These are phyloP conservation scores for Linyphia triangularis DNA, from an alignment of 2,888 invertebrate species.

Conservation along the genomic window DNA sequence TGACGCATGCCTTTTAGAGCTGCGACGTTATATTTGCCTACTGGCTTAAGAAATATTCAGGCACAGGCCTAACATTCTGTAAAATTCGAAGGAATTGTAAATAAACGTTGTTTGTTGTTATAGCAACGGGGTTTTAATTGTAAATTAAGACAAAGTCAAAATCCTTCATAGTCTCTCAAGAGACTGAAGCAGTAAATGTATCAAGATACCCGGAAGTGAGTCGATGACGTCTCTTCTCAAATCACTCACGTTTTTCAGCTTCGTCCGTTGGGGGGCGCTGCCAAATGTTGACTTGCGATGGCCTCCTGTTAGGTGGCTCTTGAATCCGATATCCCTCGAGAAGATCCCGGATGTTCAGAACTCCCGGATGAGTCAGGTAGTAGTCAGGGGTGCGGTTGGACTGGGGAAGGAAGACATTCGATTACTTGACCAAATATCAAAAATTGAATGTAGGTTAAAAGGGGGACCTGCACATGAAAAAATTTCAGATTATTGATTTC, in stretches of 20 bases:
- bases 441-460: too few species aligned
- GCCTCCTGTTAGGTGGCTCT: constrained; percentile 32
- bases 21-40: too few species aligned
- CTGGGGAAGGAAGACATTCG: too few species aligned
- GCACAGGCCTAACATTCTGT: too few species aligned
- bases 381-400: constrained; percentile 84
- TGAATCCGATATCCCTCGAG: constrained; percentile 75
- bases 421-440: too few species aligned
- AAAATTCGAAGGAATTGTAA: too few species aligned
- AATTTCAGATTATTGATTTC: too few species aligned
- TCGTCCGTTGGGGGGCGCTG: constrained; percentile 77
- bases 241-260: constrained; percentile 75
- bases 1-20: too few species aligned
- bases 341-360: constrained; percentile 76
- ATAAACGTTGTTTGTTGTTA: too few species aligned
- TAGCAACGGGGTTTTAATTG: not conserved
- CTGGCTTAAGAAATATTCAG: too few species aligned
- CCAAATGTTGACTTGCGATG: constrained; percentile 76
- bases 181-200: not conserved
- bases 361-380: constrained; percentile 81
- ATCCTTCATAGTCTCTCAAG: not conserved
- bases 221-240: too few species aligned
- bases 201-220: not conserved
- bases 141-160: not conserved
- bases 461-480: too few species aligned